Evolutionary conservation across 2,113 vertebrate species (phyloP).

Genomic region (Peucedramus taeniatus): DNA sequence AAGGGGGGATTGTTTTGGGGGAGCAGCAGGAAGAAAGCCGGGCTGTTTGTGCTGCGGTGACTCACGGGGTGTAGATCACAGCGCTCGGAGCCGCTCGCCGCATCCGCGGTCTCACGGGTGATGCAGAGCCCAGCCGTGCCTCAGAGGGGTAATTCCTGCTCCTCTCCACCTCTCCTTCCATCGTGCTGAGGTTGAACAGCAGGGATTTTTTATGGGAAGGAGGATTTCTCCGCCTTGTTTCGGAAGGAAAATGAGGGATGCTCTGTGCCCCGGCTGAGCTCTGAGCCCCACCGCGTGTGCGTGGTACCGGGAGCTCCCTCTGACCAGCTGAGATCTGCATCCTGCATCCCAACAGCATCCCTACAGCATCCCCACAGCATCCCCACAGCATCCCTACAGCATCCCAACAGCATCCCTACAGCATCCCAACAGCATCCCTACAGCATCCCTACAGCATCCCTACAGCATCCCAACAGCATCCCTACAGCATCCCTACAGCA

Average conservation of each 20-base stretch:
- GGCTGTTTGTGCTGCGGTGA: background rate
- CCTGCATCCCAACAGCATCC: background rate
- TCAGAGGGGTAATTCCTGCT: background rate
- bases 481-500: too few relatives aligned
- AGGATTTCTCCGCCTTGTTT: background rate
- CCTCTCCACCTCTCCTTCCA: background rate
- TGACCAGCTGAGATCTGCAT: background rate
- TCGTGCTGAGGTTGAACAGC: background rate
- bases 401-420: background rate
- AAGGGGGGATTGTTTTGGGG: background rate
- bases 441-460: too few relatives aligned
- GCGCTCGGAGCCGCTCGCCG: background rate
- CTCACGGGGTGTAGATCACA: background rate
- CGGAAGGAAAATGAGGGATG: background rate
- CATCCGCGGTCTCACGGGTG: background rate
- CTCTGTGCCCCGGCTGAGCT: background rate
- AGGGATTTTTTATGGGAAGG: background rate
- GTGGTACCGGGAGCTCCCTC: background rate
- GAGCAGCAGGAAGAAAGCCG: background rate
- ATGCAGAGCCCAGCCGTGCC: background rate
- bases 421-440: too few relatives aligned
- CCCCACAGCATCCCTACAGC: too few relatives aligned
- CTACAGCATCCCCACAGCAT: background rate
- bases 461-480: background rate
- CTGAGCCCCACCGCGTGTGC: accelerated